Evolutionary conservation across 2,888 invertebrate genomes (phyloP), one percentile per base, ranked within the genome.

Genomic region (Baccha elongata): DNA sequence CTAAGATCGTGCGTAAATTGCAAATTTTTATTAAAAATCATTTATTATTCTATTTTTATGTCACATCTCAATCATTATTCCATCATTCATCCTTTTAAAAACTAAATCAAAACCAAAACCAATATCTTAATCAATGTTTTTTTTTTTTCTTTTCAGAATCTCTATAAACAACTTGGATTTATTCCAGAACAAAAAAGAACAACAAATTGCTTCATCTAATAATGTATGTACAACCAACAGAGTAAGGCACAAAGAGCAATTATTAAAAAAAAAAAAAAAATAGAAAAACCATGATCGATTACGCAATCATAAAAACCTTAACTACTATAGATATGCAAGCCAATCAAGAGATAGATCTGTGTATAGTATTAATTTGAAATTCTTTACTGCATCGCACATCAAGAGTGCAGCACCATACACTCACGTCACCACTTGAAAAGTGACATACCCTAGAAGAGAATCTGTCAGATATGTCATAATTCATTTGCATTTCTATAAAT

Each of bases 401-500:
- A n/a, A 32, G 17, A 26, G 26, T 26, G 26, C 7, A 53, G 23
- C 58, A 58, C 40, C 23, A 40, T 19, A 68, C 62, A 83, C 67
- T 83, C 83, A 78, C 78, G 72, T 83, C 78, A 73, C 72, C 78
- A 83, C 83, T 83, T 68, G 83, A 78, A 72, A 83, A 44, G 72
- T 78, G 83, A 83, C 83, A 78, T 83, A 83, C 72, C 78, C 72
- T 78, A 78, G 78, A 78, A 68, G 83, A 83, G 78, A 73, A 83
- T 83, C 78, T 83, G 83, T 83, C 83, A 68, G 72, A 68, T 67
- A 78, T 83, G 83, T 83, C 83, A 83, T 83, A 83, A 83, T 78
- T 83, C 83, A 83, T 83, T 83, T 83, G 72, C 78, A 78, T 78
- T 71, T 71, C 81, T 60, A 50, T 60, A 60, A n/a, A n/a, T n/a